Evolutionary conservation across 1,140 invertebrate genomes (phyloP).

Genomic region (Drosophila repleta): DNA sequence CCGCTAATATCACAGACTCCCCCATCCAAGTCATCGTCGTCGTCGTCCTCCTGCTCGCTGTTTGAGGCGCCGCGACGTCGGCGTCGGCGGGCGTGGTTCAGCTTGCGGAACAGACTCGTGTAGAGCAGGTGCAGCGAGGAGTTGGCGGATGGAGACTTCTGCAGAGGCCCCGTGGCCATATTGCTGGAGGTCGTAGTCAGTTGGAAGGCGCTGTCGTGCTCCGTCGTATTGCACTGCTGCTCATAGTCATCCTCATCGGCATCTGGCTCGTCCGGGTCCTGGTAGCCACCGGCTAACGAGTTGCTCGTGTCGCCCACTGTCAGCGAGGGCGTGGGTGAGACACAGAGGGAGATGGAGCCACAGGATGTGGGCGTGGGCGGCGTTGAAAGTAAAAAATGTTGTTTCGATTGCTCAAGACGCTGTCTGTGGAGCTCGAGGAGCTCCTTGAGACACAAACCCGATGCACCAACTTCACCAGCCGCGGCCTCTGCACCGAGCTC

Average conservation of each 20-base stretch:
- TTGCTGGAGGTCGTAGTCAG: conserved; percentile 64
- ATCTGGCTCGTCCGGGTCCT: conserved; percentile 35
- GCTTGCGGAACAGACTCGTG: conserved; percentile 64
- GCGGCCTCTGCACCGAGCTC: conserved; percentile 57
- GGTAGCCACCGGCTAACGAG: conserved; percentile 37
- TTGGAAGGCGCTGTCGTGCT: conserved; percentile 67
- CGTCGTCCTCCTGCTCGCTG: conserved; percentile 63
- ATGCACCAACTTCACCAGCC: conserved; percentile 33
- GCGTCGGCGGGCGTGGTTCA: conserved; percentile 56
- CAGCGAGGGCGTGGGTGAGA: conserved; percentile 65
- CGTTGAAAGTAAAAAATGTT: conserved; percentile 83
- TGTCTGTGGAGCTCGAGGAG: conserved; percentile 77
- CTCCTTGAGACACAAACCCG: conserved; percentile 68
- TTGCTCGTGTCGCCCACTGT: conserved; percentile 42
- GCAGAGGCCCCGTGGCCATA: conserved; percentile 44
- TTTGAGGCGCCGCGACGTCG: conserved; percentile 53
- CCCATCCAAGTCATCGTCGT: conserved; percentile 70
- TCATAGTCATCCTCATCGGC: conserved; percentile 56
- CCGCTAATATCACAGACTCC: conserved; percentile 82
- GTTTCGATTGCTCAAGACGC: conserved; percentile 80
- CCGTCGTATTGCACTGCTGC: conserved; percentile 42
- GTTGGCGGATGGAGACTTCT: conserved; percentile 73
- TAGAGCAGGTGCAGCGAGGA: conserved; percentile 78
- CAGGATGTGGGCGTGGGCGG: conserved; percentile 74
- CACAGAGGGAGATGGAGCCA: conserved; percentile 68